These are phyloP conservation scores for Chesias legatella DNA, from an alignment of 2,888 invertebrate species.

Conservation along the genomic window DNA sequence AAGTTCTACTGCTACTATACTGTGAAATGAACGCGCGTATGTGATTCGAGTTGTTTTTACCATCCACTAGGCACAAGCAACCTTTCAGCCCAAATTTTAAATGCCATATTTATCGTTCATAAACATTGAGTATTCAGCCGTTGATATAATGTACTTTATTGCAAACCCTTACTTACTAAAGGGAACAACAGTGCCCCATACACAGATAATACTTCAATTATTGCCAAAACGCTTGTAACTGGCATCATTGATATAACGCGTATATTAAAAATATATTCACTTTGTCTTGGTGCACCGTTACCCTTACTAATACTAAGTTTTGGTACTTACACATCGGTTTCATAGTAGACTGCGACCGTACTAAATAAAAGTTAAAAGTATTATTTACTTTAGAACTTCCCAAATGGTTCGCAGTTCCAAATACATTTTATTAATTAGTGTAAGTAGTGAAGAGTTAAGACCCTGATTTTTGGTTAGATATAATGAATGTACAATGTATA, in stretches of 20 bases:
- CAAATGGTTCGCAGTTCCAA: slow-evolving; percentile 16
- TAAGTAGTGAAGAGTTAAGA: neutral
- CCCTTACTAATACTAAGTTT: slow-evolving; percentile 52
- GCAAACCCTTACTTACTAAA: slow-evolving; percentile 43
- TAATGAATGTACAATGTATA: slow-evolving; percentile 15
- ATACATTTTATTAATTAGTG: neutral
- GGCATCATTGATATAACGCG: slow-evolving; percentile 56
- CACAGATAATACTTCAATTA: slow-evolving; percentile 38
- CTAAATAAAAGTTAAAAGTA: slow-evolving; percentile 11
- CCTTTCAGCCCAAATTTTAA: slow-evolving; percentile 24
- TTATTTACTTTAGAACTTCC: slow-evolving; percentile 1
- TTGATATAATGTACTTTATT: slow-evolving; percentile 50
- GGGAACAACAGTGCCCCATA: slow-evolving; percentile 30
- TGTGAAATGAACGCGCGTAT: too few species aligned
- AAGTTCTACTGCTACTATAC: too few species aligned
- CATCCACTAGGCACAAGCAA: slow-evolving; percentile 35
- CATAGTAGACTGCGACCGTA: slow-evolving; percentile 26
- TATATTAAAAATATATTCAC: slow-evolving; percentile 69
- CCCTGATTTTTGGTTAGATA: neutral
- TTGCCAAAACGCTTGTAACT: slow-evolving; percentile 51
- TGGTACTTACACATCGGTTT: slow-evolving; percentile 42
- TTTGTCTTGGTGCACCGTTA: slow-evolving; percentile 58
- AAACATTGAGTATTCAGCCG: slow-evolving; percentile 30
- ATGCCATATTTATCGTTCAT: slow-evolving; percentile 31
- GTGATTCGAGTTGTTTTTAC: too few species aligned